Evolutionary conservation across 2,797 vertebrate species (phyloP), one percentile per base, ranked within the genome.

Genomic region (Peromyscus aztecus): DNA sequence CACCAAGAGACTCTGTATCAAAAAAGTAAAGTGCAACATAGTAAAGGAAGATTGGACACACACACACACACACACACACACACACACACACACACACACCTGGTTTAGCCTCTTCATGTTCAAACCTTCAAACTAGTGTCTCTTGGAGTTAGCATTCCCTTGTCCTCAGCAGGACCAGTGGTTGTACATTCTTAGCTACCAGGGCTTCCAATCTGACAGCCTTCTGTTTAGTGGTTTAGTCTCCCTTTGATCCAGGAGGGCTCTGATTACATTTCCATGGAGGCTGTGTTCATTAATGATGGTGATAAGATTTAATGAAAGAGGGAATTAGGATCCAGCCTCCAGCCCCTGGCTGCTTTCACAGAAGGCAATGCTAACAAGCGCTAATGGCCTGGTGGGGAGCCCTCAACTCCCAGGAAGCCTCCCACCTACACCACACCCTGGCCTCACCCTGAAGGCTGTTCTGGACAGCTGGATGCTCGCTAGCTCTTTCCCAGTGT

Each of bases 231-330:
- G 11, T 52, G 65, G 6, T 24, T 71, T 31, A 46, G 8, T 52
- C 69, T 78, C 0, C 61, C 93, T 94, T 88, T 90, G 89, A 21
- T 82, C 78, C 95, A 57, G 77, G 96, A 94, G 76, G 4, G 21
- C 52, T 91, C 86, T 0, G 0, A n/a, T 71, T 40, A 46, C 37
- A 29, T 92, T 73, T 96, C 67, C 61, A 40, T 9, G 43, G 90
- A 14, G 6, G 65, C 86, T 81, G 14, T 24, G 52, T 80, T 95
- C 90, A 97, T 91, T 91, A 93, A 89, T 46, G 52, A 49, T 16
- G 75, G 55, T 52, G 37, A 83, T 86, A 78, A 89, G 84, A 65
- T n/a, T 75, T 85, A 55, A 95, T 69, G 52, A 94, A 94, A 96
- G 84, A 82, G 17, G n/a, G 95, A 83, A 94, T 84, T 86, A 71